Base-by-base conservation (phyloP, 2,888 invertebrate species). In the Agrypnus murinus region DNA sequence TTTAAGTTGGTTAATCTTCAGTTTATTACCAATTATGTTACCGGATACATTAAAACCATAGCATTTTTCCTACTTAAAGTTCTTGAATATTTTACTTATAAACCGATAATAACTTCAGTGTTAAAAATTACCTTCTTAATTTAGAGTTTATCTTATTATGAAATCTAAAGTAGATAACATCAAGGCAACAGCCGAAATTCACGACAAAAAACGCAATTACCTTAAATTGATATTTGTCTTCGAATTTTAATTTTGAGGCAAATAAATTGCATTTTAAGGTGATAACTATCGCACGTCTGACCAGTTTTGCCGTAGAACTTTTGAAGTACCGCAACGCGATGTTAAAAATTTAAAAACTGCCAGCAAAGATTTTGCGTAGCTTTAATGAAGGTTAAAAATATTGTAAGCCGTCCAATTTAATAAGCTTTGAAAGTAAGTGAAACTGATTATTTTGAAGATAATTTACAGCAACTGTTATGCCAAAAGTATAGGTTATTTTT, bases 171-270 rank as follows among this genome's bases (percentile, higher is more conserved):
- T 58, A 69, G 81, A 81, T 79, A 79, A 70, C 71, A 80, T 79
- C 78, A 71, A 50, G 65, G 9, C 58, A 36, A 55, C 63, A 72
- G 69, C 45, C 34, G 74, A 77, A 77, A 77, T 78, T 80, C 77
- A 73, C 71, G 69, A 77, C 75, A 77, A 71, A 75, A 70, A 75
- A 77, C 73, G 78, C 81, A 82, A 82, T 82, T 82, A 82, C 79
- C 81, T 78, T 81, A 82, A 82, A 82, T 82, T 83, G 83, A 82
- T 82, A 82, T 83, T 82, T 80, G 74, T 78, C 80, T 78, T 80
- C 75, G 77, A 78, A 79, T 81, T 81, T 82, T 81, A 81, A 82
- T 82, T 82, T 81, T 77, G 77, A 75, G 75, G 76, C 74, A 78
- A 80, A 80, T 79, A 81, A 80, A 81, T 80, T 78, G 77, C 77